Percentiles rank a stretch among this genome's conserved stretches.
Evolutionary conservation across 2,797 vertebrate species (phyloP).

Genomic region (Notoglanidium macrostoma): DNA sequence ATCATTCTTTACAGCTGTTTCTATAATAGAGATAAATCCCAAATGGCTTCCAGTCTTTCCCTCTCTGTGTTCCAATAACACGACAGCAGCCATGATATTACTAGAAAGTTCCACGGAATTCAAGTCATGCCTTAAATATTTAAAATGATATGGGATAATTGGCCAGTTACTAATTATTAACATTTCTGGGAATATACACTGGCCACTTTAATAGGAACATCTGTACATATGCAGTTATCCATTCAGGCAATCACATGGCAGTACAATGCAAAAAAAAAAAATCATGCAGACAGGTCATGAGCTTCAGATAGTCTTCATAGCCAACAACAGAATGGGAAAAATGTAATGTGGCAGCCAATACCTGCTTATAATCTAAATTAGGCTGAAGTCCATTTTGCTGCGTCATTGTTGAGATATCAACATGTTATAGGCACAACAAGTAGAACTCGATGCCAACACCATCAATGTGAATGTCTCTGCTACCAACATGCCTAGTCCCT

Average conservation of each 20-base stretch:
- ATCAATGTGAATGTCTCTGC: background rate
- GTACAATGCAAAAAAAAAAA: too few species aligned
- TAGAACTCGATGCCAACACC: background rate
- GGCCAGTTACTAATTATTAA: background rate
- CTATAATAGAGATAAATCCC: background rate
- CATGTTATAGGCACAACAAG: background rate
- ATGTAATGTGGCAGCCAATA: background rate
- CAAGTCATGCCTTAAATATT: background rate
- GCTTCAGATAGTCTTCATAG: too few species aligned
- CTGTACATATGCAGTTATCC: too few species aligned
- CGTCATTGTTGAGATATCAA: background rate
- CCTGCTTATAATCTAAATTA: background rate
- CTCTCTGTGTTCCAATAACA: background rate
- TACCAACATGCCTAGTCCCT: too few species aligned
- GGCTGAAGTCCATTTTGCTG: background rate
- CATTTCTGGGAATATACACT: background rate
- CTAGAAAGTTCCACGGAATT: background rate
- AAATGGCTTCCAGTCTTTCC: background rate
- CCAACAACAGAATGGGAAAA: background rate
- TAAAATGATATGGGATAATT: background rate
- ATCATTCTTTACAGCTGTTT: background rate
- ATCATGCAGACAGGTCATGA: too few species aligned
- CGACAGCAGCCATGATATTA: background rate
- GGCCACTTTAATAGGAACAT: background rate
- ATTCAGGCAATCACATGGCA: too few species aligned